Evolutionary conservation across 2,113 vertebrate species (phyloP), one percentile per base, ranked within the genome.

Genomic region (Stegostoma tigrinum): DNA sequence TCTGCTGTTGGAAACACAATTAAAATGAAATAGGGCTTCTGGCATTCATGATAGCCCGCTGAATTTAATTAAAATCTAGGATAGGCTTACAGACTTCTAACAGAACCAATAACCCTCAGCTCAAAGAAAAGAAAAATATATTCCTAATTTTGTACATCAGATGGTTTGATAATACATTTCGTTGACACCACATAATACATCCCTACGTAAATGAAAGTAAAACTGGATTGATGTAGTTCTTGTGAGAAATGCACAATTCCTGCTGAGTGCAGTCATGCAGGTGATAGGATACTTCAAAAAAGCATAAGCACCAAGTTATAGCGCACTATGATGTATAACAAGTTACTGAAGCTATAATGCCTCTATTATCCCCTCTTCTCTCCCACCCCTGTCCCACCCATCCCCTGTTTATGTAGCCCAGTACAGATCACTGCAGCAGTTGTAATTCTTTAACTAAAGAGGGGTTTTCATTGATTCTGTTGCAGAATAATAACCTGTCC

Each of bases 181-280:
- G 70, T 52, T 48, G 70, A 15, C 94, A 72, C 68, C 30, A 52
- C 72, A 27, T 52, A 45, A 95, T 72, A 95, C 42, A 48, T 2
- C 66, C 67, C 89, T 38, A 95, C 15, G 34, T 34, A 72, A 95
- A 27, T 95, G 30, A 72, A 48, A 89, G 4, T 6, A 23, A 87
- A 70, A 94, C 38, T 42, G 91, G 23, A 94, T 30, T 42, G 70
- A 94, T 38, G 38, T 70, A 42, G 66, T 24, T 94, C 10, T 24
- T 45, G 42, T 94, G 93, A 94, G 38, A 94, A 94, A 94, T 94
- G 66, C 93, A 94, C 66, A 70, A 70, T 70, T 34, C 42, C 66
- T 48, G 38, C 52, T 90, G 87, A 61, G 87, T 90, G 52, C 86
- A 34, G 52, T 34, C 55, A 90, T 52, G 87, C 24, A 89, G 48